Evolutionary conservation across 1,140 invertebrate genomes (phyloP).

Genomic region (Neodiprion virginianus): DNA sequence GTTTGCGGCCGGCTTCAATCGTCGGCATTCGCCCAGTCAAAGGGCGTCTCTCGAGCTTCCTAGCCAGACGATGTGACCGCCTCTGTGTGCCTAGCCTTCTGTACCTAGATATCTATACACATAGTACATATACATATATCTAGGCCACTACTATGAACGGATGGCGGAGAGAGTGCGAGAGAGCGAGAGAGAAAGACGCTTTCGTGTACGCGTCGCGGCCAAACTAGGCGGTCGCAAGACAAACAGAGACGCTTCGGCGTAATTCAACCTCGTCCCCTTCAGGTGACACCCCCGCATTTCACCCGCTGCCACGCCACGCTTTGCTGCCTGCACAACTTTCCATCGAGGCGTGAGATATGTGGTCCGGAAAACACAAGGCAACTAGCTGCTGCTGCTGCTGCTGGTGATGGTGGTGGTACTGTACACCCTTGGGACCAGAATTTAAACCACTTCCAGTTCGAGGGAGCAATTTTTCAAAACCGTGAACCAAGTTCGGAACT

Average conservation of each 20-base stretch:
- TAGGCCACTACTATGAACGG: neutral
- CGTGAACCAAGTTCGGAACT: too few relatives aligned
- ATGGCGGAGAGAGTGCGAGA: neutral
- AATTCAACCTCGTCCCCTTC: slow-evolving; percentile 32
- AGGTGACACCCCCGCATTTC: slow-evolving; percentile 10
- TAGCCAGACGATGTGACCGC: neutral
- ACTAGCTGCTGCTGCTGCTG: too few relatives aligned
- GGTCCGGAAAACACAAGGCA: too few relatives aligned
- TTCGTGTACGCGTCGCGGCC: neutral
- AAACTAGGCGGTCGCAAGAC: slow-evolving; percentile 9
- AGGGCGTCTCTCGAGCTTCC: neutral
- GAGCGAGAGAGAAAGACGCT: neutral
- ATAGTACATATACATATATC: neutral
- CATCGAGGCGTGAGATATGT: neutral
- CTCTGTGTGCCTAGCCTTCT: too few relatives aligned
- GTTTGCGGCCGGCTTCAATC: neutral
- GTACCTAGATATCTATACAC: neutral
- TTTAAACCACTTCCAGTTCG: too few relatives aligned
- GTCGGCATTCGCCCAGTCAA: slow-evolving; percentile 11
- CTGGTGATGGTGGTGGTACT: neutral
- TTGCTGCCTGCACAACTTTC: neutral
- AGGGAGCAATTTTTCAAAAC: too few relatives aligned
- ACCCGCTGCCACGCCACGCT: neutral
- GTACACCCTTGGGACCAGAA: neutral
- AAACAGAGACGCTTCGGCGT: slow-evolving; percentile 30